Conservation (phyloP, 2,113 vertebrate genomes). For the Varanus salvator region DNA sequence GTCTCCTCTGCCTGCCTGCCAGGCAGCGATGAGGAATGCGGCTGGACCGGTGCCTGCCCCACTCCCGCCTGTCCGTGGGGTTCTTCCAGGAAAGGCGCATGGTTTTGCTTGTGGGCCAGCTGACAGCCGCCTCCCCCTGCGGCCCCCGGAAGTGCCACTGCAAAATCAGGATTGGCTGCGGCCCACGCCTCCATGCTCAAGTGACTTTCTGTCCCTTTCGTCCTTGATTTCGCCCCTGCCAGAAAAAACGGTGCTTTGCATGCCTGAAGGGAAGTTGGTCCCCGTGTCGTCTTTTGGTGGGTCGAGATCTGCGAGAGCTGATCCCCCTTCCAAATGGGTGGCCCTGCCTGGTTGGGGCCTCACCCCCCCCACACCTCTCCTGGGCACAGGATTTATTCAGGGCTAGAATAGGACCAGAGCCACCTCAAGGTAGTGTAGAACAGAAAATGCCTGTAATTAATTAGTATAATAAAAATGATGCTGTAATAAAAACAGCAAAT, state of each 20-base stretch:
- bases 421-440: too few relatives aligned
- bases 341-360: not conserved
- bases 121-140: not conserved
- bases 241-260: too few relatives aligned
- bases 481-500: too few relatives aligned
- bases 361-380: not conserved
- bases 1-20: not conserved
- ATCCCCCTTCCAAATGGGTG: not conserved
- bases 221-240: not conserved
- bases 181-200: too few relatives aligned
- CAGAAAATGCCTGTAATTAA: too few relatives aligned
- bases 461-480: too few relatives aligned
- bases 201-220: not conserved
- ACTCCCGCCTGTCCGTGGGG: not conserved
- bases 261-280: too few relatives aligned
- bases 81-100: not conserved
- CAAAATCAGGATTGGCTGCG: not conserved
- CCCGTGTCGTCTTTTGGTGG: too few relatives aligned
- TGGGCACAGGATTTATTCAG: too few relatives aligned
- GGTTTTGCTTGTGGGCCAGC: not conserved
- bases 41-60: not conserved
- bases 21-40: not conserved
- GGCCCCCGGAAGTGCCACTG: not conserved
- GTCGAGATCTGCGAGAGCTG: not conserved
- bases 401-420: not conserved